Base-by-base conservation (phyloP, 2,888 invertebrate species). In the Acanthosepion lycidas region DNA sequence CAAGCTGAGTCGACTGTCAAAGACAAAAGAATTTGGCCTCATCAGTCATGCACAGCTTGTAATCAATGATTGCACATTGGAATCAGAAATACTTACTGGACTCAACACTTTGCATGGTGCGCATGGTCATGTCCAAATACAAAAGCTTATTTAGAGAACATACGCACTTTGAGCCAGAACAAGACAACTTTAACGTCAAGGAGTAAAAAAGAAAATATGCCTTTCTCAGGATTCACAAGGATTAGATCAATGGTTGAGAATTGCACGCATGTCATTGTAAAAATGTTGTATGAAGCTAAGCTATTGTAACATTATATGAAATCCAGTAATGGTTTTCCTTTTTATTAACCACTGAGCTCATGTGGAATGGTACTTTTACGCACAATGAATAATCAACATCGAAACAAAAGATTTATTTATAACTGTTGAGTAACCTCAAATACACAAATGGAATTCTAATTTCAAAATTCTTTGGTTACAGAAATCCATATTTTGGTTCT, bases 1-100 rank as follows among this genome's bases (percentile, higher is more conserved):
- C 78, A 78, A 78, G 78, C 78, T 3, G 33, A 33, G 15, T 15
- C n/a, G 33, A 78, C 78, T n/a, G 78, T 33, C 78, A n/a, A 78
- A n/a, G 78, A n/a, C 78, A 78, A 78, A 78, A 12, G 12, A 15
- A 15, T 78, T 64, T 78, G n/a, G n/a, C n/a, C 78, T 12, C 5
- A 15, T 4, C 78, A 78, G 78, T 33, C n/a, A 15, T 78, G 33
- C 78, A 78, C 78, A 78, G n/a, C 78, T 78, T 9, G n/a, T 78
- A n/a, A 78, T 78, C n/a, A 78, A 78, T 78, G 78, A 78, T 78
- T 78, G 78, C 78, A 78, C n/a, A 78, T 78, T 78, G 78, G 78
- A 78, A 78, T 78, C 78, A 78, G 78, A 78, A 78, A 78, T 78
- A 78, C 78, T 78, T 78, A 78, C 78, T 78, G 78, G 78, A 78